These are phyloP conservation scores for Pangasianodon gigas DNA, from an alignment of 2,113 vertebrate genomes.

Conservation along the genomic window DNA sequence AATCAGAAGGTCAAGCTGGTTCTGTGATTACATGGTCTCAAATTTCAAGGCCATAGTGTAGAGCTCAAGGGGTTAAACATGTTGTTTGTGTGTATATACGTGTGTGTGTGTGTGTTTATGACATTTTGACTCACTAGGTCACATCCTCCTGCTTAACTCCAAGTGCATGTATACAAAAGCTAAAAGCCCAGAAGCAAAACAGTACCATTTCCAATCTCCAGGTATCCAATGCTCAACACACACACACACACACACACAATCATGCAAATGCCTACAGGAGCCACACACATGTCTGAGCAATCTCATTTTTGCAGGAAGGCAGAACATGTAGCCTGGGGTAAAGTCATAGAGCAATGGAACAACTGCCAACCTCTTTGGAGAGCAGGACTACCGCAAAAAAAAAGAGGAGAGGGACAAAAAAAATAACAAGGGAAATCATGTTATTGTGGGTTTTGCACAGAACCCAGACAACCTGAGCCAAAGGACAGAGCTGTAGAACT, in stretches of 20 bases:
- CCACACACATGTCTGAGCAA: slow-evolving; percentile 27
- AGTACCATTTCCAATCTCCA: slow-evolving; percentile 14
- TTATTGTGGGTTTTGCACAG: neutral
- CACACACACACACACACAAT: slow-evolving; percentile 26
- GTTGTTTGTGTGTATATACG: neutral
- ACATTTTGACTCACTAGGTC: neutral
- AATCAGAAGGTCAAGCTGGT: neutral
- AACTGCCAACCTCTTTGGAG: slow-evolving; percentile 18
- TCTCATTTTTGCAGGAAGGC: slow-evolving; percentile 43
- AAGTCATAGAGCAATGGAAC: slow-evolving; percentile 50
- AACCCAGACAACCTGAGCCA: neutral
- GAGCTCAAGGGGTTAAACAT: neutral
- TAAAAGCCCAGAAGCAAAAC: slow-evolving; percentile 30
- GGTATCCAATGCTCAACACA: slow-evolving; percentile 44
- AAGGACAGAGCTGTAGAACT: neutral
- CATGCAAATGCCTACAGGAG: neutral
- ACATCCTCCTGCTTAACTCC: neutral
- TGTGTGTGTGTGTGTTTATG: neutral
- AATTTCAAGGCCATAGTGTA: neutral
- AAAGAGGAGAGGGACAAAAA: neutral
- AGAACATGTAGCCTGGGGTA: slow-evolving; percentile 51
- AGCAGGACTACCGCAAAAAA: slow-evolving; percentile 16
- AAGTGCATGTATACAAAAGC: slow-evolving; percentile 6
- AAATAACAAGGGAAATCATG: neutral
- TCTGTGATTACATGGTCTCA: neutral